Evolutionary conservation across 1,140 invertebrate species (phyloP).

Genomic region (Dufourea novaeangliae): DNA sequence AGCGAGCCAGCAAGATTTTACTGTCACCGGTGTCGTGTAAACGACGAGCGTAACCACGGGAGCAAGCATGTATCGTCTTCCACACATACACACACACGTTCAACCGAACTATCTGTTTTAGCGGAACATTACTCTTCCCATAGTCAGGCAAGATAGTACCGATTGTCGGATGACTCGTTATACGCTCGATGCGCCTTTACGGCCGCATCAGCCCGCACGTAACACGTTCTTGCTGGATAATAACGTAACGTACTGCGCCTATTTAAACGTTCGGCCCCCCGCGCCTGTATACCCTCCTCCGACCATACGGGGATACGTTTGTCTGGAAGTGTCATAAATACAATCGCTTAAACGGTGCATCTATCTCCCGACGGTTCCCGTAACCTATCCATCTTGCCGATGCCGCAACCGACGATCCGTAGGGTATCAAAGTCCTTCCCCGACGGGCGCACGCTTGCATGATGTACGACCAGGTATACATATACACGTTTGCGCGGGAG

Average conservation of each 20-base stretch:
- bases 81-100: neutral
- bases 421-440: slow-evolving; percentile 37
- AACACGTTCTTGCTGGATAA: slow-evolving; percentile 42
- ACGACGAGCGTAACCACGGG: slow-evolving; percentile 34
- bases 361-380: slow-evolving; percentile 23
- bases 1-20: slow-evolving; percentile 35
- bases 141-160: slow-evolving; percentile 20
- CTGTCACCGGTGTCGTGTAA: slow-evolving; percentile 30
- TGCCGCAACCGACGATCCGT: neutral
- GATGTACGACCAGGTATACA: slow-evolving; percentile 49
- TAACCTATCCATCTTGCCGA: slow-evolving; percentile 46
- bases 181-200: slow-evolving; percentile 38
- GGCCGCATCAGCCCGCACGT: slow-evolving; percentile 27
- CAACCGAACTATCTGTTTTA: neutral
- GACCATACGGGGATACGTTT: slow-evolving; percentile 9
- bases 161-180: slow-evolving; percentile 26
- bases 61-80: slow-evolving; percentile 12
- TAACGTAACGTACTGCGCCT: slow-evolving; percentile 7
- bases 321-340: slow-evolving; percentile 50
- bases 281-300: neutral
- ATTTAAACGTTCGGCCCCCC: slow-evolving; percentile 9
- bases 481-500: slow-evolving; percentile 37
- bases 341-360: slow-evolving; percentile 50
- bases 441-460: slow-evolving; percentile 34
- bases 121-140: slow-evolving; percentile 26